Evolutionary conservation across 53 echinoderm and acorn worm species (phyloP).

Genomic region (Holothuria scabra): DNA sequence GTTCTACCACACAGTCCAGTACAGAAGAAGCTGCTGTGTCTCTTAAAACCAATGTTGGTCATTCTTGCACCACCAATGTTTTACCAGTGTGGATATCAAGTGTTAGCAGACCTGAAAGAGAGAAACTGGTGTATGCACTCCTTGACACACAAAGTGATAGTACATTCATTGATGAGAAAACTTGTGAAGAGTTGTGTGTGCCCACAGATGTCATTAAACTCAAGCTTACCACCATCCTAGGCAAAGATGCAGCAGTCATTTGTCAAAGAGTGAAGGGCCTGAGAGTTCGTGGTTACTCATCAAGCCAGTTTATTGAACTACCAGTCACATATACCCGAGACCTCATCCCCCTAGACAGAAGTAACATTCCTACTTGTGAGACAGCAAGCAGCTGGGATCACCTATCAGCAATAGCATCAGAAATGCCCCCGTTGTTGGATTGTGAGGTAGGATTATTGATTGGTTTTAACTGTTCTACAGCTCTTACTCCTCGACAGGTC

Average conservation of each 20-base stretch:
- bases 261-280: conserved; percentile 24
- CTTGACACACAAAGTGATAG: conserved; percentile 69
- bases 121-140: conserved; percentile 62
- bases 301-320: conserved; percentile 44
- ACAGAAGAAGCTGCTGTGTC: too few species aligned
- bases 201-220: conserved; percentile 18
- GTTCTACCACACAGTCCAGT: too few species aligned
- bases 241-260: conserved; percentile 6
- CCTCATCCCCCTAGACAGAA: too few species aligned
- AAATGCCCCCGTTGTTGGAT: conserved; percentile 48
- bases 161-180: conserved; percentile 52
- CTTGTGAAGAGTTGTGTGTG: conserved; percentile 18
- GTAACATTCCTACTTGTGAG: conserved; percentile 52
- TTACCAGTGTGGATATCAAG: conserved; percentile 53
- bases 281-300: conserved; percentile 31
- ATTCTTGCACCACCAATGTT: conserved; percentile 21
- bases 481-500: conserved; percentile 13
- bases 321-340: too few species aligned
- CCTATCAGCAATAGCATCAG: conserved; percentile 40
- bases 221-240: too few species aligned
- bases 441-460: conserved; percentile 64
- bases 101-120: conserved; percentile 27
- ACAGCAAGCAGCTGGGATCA: conserved; percentile 52
- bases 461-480: conserved; percentile 19
- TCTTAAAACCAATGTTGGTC: background rate